phyloP scores from a whole-genome alignment of 2,888 invertebrate species.

The Strigamia maritima region DNA sequence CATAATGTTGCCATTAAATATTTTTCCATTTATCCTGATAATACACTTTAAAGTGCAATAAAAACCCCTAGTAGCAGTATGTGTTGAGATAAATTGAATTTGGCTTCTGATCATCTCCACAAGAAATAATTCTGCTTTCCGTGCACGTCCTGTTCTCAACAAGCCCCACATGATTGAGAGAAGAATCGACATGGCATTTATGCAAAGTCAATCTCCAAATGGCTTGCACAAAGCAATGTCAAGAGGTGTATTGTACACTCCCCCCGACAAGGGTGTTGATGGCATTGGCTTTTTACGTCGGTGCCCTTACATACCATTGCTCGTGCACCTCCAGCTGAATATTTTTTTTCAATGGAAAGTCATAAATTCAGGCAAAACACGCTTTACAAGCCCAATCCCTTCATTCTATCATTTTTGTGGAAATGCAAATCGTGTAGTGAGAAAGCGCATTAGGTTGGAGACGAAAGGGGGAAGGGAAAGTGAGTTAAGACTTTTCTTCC shows the following conservation, averaged over 20 bases:
- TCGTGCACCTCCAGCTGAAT: neutral
- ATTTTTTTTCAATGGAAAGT: neutral
- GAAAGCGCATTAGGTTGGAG: neutral
- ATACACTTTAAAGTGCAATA: neutral
- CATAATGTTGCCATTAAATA: neutral
- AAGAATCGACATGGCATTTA: neutral
- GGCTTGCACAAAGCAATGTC: constrained; percentile 4
- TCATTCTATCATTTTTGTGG: neutral
- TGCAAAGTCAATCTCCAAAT: neutral
- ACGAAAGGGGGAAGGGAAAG: neutral
- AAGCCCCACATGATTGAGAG: neutral
- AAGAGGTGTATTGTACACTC: neutral
- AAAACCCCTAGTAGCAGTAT: neutral
- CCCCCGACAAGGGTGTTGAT: neutral
- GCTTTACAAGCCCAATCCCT: neutral
- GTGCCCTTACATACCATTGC: neutral
- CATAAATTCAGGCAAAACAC: neutral
- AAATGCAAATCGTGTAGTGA: neutral
- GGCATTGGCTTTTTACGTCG: neutral
- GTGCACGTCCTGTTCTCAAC: neutral
- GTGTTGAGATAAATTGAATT: neutral
- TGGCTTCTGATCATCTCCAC: neutral
- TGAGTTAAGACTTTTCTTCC: neutral
- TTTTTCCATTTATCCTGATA: neutral
- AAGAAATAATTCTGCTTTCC: neutral